phyloP scores from a whole-genome alignment of 2,888 invertebrate genomes.

The Temnothorax unifasciatus region DNA sequence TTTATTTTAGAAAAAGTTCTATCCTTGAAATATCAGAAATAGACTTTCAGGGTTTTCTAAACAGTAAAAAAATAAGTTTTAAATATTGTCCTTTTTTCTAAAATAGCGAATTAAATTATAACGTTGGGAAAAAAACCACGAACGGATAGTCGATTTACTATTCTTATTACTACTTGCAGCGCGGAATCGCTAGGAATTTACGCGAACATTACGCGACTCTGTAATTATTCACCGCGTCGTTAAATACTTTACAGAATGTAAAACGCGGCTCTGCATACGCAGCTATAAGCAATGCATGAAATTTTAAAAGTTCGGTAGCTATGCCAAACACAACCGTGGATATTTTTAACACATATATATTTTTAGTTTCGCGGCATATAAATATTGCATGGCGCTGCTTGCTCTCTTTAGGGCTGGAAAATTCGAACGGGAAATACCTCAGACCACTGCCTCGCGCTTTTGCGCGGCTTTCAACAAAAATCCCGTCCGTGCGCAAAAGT shows the following conservation, averaged over 20 bases:
- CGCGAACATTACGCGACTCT: background rate
- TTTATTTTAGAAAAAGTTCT: background rate
- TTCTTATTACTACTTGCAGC: constrained; percentile 1
- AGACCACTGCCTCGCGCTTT: constrained; percentile 12
- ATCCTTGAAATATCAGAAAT: background rate
- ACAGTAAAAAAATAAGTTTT: background rate
- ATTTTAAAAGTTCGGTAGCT: constrained; percentile 1
- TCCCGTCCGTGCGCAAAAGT: constrained; percentile 45
- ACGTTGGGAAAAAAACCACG: background rate
- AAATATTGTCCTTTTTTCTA: background rate
- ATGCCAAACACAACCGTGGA: background rate
- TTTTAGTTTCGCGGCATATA: constrained; percentile 23
- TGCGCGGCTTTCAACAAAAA: constrained; percentile 47
- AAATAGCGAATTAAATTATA: constrained; percentile 3
- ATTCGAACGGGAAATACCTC: constrained; percentile 50
- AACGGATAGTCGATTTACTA: background rate
- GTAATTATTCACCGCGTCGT: constrained; percentile 22
- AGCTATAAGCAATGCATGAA: constrained; percentile 9
- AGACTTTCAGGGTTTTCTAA: background rate
- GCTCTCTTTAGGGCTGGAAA: constrained; percentile 30
- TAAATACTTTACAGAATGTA: constrained; percentile 8
- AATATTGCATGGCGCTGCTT: constrained; percentile 32
- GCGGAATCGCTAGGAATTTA: background rate
- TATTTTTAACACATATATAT: constrained; percentile 32
- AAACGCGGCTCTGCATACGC: constrained; percentile 1